Evolutionary conservation across 2,797 vertebrate genomes (phyloP).

Genomic region (Cichlasoma orientale): DNA sequence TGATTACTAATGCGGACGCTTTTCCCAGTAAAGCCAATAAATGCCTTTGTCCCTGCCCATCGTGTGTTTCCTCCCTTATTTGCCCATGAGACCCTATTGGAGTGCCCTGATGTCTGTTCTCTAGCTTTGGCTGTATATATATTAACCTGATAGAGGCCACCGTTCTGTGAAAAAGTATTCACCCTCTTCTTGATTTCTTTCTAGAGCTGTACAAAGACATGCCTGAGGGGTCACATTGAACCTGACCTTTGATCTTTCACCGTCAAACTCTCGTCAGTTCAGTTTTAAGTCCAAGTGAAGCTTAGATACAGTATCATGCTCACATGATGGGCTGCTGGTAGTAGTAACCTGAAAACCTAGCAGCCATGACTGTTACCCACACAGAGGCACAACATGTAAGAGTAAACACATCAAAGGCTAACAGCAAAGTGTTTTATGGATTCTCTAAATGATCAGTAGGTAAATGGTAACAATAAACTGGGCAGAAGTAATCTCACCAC

Average conservation of each 20-base stretch:
- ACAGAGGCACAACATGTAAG: no score
- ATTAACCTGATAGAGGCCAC: not conserved
- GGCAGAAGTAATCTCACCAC: not conserved
- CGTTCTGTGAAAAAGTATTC: no score
- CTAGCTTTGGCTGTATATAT: not conserved
- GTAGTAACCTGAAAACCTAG: not conserved
- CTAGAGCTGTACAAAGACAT: not conserved
- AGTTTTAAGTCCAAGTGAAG: not conserved
- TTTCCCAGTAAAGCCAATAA: not conserved
- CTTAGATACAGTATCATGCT: not conserved
- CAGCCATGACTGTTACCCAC: not conserved
- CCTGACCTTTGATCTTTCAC: not conserved
- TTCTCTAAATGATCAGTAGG: not conserved
- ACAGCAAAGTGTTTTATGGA: not conserved
- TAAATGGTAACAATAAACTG: not conserved
- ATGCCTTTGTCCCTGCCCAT: accelerated
- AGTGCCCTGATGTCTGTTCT: not conserved
- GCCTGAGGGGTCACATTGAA: not conserved
- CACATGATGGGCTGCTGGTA: not conserved
- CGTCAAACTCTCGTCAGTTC: not conserved
- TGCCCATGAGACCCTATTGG: not conserved
- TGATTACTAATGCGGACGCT: not conserved
- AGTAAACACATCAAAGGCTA: no score
- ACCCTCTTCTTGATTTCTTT: not conserved
- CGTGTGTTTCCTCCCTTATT: not conserved